Evolutionary conservation across 1,140 invertebrate genomes (phyloP).

Genomic region (Olivierus martensii): DNA sequence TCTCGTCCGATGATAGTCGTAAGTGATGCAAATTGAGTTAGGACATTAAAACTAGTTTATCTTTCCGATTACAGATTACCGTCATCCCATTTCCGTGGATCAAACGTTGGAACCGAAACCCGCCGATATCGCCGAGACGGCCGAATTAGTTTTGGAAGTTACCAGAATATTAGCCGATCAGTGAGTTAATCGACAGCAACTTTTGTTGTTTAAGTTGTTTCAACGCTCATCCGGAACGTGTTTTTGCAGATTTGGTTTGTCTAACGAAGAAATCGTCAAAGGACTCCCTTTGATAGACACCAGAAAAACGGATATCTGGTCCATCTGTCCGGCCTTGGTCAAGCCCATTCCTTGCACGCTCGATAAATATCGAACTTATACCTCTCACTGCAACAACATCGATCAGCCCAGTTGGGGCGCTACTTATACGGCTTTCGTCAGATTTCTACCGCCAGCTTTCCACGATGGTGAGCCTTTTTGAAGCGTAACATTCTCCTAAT

Average conservation of each 20-base stretch:
- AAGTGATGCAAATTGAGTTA: too few species aligned
- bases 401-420: constrained; percentile 78
- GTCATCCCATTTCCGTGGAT: constrained; percentile 10
- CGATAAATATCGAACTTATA: constrained; percentile 59
- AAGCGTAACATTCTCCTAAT: too few species aligned
- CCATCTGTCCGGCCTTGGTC: constrained; percentile 70
- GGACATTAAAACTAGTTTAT: too few species aligned
- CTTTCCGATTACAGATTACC: not conserved
- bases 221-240: too few species aligned
- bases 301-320: constrained; percentile 62
- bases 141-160: constrained; percentile 12
- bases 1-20: too few species aligned
- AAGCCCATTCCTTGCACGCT: constrained; percentile 59
- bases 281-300: constrained; percentile 73
- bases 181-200: not conserved
- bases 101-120: constrained; percentile 9
- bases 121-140: constrained; percentile 10
- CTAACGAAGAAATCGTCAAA: constrained; percentile 70
- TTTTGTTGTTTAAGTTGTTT: too few species aligned
- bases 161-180: constrained; percentile 11
- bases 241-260: constrained; percentile 62
- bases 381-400: constrained; percentile 83
- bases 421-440: constrained; percentile 50
- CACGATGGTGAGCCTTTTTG: constrained; percentile 9
- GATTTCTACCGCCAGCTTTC: constrained; percentile 27